phyloP scores from a whole-genome alignment of 2,113 vertebrate genomes.

The Eudorcas thomsonii region DNA sequence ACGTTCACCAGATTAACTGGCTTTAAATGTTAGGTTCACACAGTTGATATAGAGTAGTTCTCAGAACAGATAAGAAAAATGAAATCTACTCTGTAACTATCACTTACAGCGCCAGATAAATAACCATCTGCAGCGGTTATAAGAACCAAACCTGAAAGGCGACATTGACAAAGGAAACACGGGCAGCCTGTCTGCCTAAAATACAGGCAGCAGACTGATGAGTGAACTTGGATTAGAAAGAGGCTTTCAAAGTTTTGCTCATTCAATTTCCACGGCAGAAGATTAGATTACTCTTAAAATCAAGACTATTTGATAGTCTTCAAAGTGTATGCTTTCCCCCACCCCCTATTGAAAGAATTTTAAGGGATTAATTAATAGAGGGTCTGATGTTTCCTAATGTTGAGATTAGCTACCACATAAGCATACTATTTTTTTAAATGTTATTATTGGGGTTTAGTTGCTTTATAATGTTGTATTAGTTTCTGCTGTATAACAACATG shows the following conservation, averaged over 20 bases:
- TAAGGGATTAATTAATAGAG: background rate
- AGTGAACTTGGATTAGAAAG: background rate
- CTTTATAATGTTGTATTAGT: background rate
- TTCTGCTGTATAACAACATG: background rate
- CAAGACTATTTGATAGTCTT: background rate
- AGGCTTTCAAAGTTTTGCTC: background rate
- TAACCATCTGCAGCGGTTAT: background rate
- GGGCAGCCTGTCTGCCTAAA: background rate
- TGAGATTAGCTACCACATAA: background rate
- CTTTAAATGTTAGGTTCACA: background rate
- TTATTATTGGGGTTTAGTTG: background rate
- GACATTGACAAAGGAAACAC: background rate
- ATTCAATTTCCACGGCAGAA: background rate
- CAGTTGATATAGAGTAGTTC: background rate
- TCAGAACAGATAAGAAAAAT: background rate
- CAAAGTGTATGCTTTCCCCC: background rate
- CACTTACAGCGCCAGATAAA: background rate
- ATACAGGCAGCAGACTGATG: background rate
- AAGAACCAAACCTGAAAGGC: background rate
- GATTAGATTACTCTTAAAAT: background rate
- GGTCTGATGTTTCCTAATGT: background rate
- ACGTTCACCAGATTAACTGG: background rate
- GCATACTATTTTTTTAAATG: background rate
- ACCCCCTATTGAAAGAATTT: background rate
- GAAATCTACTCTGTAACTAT: background rate